A percentile compares a stretch with the other conserved stretches of the same genome.
Conservation (phyloP, 2,888 invertebrate species). For the Pollenia labialis region DNA sequence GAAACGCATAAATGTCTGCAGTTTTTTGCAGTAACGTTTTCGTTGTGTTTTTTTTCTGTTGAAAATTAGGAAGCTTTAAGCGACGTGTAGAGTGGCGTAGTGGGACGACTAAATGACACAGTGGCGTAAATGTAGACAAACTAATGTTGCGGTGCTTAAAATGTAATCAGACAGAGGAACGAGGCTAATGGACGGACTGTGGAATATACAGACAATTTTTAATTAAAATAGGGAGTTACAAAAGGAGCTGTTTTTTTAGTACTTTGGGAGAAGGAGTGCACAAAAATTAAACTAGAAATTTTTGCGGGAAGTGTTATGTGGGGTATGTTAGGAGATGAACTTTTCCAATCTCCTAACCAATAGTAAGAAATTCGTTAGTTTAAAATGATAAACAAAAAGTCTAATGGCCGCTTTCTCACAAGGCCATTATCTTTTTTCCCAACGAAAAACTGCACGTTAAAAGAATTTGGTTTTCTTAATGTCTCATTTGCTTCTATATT, state of each 20-base stretch:
- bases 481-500: no score
- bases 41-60: neutral
- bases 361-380: no score
- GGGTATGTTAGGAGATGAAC: no score
- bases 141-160: conserved; percentile 46
- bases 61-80: conserved; percentile 42
- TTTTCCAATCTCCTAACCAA: no score
- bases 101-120: conserved; percentile 29
- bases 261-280: no score
- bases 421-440: no score
- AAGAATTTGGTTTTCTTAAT: no score
- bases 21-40: neutral
- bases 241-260: neutral
- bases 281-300: neutral
- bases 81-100: neutral
- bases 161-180: conserved; percentile 40
- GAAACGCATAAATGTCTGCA: conserved; percentile 52
- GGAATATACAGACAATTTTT: conserved; percentile 16
- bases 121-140: conserved; percentile 41
- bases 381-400: no score
- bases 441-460: no score
- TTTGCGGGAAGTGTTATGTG: no score
- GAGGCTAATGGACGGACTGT: conserved; percentile 9
- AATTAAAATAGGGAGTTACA: neutral
- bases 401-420: no score